Evolutionary conservation across 2,113 vertebrate genomes (phyloP).

Genomic region (Nerophis lumbriciformis): DNA sequence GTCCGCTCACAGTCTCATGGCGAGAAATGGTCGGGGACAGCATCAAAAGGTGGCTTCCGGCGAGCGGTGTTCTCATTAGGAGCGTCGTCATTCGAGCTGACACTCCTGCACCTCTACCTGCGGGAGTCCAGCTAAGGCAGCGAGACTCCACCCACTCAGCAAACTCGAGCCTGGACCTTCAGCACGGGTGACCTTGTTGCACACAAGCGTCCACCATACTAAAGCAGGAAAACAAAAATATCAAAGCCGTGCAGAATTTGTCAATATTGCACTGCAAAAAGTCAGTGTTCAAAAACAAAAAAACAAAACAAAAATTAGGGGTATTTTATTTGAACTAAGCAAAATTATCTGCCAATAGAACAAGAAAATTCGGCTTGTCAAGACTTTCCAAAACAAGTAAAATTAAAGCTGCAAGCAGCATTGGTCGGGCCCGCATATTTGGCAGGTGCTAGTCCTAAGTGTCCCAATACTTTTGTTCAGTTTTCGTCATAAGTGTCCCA

Average conservation of each 20-base stretch:
- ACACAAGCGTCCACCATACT: slow-evolving; percentile 73
- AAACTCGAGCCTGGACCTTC: slow-evolving; percentile 48
- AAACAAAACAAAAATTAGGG: too few relatives aligned
- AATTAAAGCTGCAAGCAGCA: too few relatives aligned
- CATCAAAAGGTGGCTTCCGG: slow-evolving; percentile 96
- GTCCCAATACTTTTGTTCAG: too few relatives aligned
- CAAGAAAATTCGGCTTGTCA: too few relatives aligned
- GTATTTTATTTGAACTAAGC: too few relatives aligned
- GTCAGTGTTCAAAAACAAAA: too few relatives aligned
- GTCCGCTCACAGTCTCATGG: slow-evolving; percentile 84
- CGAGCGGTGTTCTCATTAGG: slow-evolving; percentile 89
- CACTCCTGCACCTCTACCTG: slow-evolving; percentile 84
- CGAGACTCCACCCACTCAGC: slow-evolving; percentile 68
- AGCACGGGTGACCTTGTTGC: slow-evolving; percentile 87
- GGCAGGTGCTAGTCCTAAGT: too few relatives aligned
- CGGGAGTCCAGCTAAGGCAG: slow-evolving; percentile 65
- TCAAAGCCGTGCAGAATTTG: slow-evolving; percentile 45
- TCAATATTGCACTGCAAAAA: background rate
- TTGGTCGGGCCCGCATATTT: too few relatives aligned
- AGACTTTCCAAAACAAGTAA: too few relatives aligned
- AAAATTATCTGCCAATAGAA: too few relatives aligned
- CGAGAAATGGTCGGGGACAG: slow-evolving; percentile 79
- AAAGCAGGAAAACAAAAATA: slow-evolving; percentile 65
- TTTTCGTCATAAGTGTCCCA: too few relatives aligned
- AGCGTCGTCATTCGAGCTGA: slow-evolving; percentile 85